Conservation (phyloP, 1,140 invertebrate species). For the Brachionus rotundiformis region DNA sequence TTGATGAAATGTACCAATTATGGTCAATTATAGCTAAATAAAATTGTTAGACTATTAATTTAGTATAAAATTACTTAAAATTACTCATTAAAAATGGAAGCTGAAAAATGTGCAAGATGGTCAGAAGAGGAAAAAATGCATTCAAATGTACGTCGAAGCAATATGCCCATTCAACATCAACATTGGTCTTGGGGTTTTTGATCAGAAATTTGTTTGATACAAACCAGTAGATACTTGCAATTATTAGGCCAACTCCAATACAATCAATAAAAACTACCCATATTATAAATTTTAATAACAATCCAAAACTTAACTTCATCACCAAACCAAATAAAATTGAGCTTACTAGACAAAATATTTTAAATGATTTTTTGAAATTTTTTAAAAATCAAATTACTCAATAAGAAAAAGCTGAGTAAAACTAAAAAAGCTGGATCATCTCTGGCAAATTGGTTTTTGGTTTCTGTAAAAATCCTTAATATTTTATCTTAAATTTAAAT, state of each 20-base stretch:
- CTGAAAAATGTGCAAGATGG: constrained; percentile 89
- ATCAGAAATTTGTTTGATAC: constrained; percentile 78
- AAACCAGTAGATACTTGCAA: constrained; percentile 84
- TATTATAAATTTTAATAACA: constrained; percentile 82
- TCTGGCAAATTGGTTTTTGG: constrained; percentile 96
- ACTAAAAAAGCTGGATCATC: constrained; percentile 99
- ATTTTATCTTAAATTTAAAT: neutral
- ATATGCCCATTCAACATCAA: constrained; percentile 94
- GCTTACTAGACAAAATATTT: constrained; percentile 71
- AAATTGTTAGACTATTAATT: no score
- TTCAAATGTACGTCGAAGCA: constrained; percentile 98
- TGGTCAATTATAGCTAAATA: constrained; percentile 52
- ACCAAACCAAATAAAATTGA: constrained; percentile 85
- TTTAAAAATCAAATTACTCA: constrained; percentile 64
- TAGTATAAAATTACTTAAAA: no score
- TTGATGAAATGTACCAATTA: constrained; percentile 68
- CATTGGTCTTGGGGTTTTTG: constrained; percentile 67
- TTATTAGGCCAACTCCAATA: constrained; percentile 79
- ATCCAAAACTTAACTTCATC: constrained; percentile 73
- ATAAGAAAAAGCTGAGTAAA: constrained; percentile 81
- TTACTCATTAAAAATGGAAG: constrained; percentile 83
- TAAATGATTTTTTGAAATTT: neutral
- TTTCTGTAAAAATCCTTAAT: constrained; percentile 72
- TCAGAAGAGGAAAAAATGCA: constrained; percentile 91
- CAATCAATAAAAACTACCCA: constrained; percentile 94